Evolutionary conservation across 2,888 invertebrate genomes (phyloP).

Genomic region (Nephrotoma appendiculata): DNA sequence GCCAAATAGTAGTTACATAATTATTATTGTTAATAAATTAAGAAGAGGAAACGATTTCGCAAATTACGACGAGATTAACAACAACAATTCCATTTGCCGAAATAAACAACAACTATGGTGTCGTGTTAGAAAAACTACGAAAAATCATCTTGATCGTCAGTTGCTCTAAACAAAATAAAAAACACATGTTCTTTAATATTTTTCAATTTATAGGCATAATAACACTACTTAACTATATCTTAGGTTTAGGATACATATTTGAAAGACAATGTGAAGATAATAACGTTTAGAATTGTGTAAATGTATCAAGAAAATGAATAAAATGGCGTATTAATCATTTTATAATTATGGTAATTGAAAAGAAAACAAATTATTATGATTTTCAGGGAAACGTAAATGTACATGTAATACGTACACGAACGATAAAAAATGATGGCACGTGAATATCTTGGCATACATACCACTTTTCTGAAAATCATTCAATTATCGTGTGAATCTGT

Average conservation of each 20-base stretch:
- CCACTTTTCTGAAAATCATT: neutral
- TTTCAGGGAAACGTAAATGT: neutral
- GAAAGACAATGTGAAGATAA: neutral
- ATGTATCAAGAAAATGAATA: neutral
- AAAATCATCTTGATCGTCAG: neutral
- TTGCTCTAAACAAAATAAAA: neutral
- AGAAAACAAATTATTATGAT: neutral
- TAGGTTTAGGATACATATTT: neutral
- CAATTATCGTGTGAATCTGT: neutral
- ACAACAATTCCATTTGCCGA: neutral
- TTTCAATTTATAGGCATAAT: neutral
- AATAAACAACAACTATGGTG: neutral
- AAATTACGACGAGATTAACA: neutral
- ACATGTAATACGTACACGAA: neutral
- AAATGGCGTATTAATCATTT: neutral
- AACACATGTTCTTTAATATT: neutral
- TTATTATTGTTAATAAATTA: neutral
- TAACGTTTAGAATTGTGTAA: neutral
- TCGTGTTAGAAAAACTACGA: neutral
- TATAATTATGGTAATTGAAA: neutral
- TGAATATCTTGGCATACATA: neutral
- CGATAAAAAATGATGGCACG: neutral
- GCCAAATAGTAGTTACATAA: neutral
- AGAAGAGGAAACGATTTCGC: neutral
- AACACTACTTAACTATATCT: neutral